Conservation (phyloP, 1,140 invertebrate genomes). For the Rhopalosiphum padi region DNA sequence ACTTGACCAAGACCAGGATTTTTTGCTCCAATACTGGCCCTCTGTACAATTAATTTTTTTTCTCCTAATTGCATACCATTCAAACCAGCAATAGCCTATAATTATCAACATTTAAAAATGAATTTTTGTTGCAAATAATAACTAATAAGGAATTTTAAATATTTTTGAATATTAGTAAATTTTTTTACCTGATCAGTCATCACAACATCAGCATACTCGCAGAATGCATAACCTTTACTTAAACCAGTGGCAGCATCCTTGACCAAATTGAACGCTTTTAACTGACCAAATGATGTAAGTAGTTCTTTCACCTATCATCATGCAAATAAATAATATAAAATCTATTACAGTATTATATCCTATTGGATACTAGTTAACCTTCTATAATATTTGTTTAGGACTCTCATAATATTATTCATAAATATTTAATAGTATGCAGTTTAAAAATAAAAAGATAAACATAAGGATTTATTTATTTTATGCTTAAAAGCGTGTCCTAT, state of each 20-base stretch:
- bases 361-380: not conserved
- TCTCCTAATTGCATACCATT: constrained; percentile 99
- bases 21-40: constrained; percentile 94
- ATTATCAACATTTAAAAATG: constrained; percentile 2
- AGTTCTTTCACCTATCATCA: constrained; percentile 87
- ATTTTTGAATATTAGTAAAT: not conserved
- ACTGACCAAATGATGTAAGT: constrained; percentile 95
- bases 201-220: constrained; percentile 96
- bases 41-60: constrained; percentile 97
- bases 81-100: constrained; percentile 93
- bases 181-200: constrained; percentile 92
- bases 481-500: not conserved
- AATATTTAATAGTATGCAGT: not conserved
- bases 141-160: not conserved
- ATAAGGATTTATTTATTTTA: not conserved
- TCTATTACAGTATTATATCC: not conserved
- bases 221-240: constrained; percentile 99
- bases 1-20: constrained; percentile 81
- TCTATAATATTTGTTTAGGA: not conserved
- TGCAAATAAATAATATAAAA: not conserved
- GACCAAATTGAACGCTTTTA: constrained; percentile 97
- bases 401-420: not conserved
- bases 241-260: constrained; percentile 97
- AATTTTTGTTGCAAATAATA: not conserved
- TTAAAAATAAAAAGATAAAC: not conserved